phyloP scores from a whole-genome alignment of 2,797 vertebrate genomes.

The Urophycis tenuis region DNA sequence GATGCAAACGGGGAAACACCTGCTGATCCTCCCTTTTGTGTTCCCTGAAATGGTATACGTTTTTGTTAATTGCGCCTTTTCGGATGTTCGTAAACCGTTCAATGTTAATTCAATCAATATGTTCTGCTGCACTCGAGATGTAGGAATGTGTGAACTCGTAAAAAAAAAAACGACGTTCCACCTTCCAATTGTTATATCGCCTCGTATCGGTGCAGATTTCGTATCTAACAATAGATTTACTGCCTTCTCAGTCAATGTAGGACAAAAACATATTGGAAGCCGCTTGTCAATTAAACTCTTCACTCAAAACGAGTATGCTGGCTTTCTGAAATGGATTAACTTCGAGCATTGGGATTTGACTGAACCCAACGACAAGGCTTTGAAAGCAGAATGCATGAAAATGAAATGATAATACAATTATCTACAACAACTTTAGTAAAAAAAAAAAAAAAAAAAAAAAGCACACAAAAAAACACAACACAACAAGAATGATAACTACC shows the following conservation, averaged over 20 bases:
- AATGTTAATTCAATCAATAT: neutral
- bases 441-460: too few relatives aligned
- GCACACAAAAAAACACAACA: neutral
- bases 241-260: neutral
- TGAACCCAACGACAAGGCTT: neutral
- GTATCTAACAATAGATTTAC: too few relatives aligned
- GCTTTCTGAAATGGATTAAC: neutral
- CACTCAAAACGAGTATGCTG: neutral
- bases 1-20: slow-evolving; percentile 1
- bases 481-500: neutral
- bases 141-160: neutral
- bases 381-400: neutral
- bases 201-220: neutral
- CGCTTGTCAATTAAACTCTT: neutral
- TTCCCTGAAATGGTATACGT: neutral
- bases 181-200: neutral
- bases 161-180: neutral
- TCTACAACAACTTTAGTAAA: neutral
- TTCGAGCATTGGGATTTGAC: neutral
- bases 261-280: neutral
- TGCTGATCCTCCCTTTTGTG: slow-evolving; percentile 7
- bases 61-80: neutral
- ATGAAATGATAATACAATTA: neutral
- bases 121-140: neutral
- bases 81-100: neutral